These are phyloP conservation scores for Micropterix aruncella DNA, from an alignment of 2,888 invertebrate species.

Conservation along the genomic window DNA sequence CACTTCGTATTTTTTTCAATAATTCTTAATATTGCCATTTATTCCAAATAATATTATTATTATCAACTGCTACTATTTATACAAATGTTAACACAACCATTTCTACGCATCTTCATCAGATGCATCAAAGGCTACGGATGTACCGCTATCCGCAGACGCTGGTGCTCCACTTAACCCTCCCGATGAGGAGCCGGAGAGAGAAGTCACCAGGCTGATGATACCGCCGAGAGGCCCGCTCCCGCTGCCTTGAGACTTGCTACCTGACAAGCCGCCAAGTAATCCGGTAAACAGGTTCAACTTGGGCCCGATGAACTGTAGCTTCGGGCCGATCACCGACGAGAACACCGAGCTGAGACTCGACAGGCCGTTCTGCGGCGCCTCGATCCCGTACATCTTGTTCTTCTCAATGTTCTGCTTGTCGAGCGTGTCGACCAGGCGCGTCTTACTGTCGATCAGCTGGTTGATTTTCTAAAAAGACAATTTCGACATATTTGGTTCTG, in stretches of 20 bases:
- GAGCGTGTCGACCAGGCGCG: slow-evolving; percentile 50
- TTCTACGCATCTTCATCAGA: slow-evolving; percentile 30
- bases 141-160: too few relatives aligned
- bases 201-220: slow-evolving; percentile 11
- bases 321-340: slow-evolving; percentile 55
- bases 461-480: slow-evolving; percentile 58
- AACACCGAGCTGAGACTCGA: slow-evolving; percentile 46
- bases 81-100: too few relatives aligned
- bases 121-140: slow-evolving; percentile 20
- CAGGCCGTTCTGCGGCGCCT: slow-evolving; percentile 45
- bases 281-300: slow-evolving; percentile 44
- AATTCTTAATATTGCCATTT: too few relatives aligned
- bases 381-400: slow-evolving; percentile 62
- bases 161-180: slow-evolving; percentile 27
- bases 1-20: too few relatives aligned
- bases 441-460: slow-evolving; percentile 68
- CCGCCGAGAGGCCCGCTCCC: slow-evolving; percentile 24
- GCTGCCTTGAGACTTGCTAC: slow-evolving; percentile 34
- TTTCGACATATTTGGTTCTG: not conserved
- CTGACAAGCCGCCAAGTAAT: slow-evolving; percentile 40
- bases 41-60: too few relatives aligned
- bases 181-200: slow-evolving; percentile 13
- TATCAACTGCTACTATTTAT: too few relatives aligned
- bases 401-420: slow-evolving; percentile 62
- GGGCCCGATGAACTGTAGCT: slow-evolving; percentile 53